Base-by-base conservation (phyloP, 1,140 invertebrate genomes). In the Calycopis cecrops region DNA sequence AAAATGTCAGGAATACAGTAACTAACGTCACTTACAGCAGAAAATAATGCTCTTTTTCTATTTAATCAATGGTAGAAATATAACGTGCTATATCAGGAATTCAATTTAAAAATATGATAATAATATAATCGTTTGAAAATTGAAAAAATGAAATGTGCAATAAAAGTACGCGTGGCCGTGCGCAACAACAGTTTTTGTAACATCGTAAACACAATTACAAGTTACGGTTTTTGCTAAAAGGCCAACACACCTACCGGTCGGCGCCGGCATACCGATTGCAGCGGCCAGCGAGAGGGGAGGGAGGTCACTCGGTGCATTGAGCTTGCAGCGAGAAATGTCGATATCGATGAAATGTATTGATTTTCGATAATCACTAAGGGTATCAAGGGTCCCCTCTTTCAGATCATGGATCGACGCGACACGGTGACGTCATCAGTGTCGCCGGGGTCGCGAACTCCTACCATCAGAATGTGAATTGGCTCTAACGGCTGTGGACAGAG, bases 381-480 rank as follows among this genome's bases (percentile, higher is more conserved):
- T n/a, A n/a, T n/a, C n/a, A n/a, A n/a, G n/a, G n/a, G n/a, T n/a
- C n/a, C n/a, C n/a, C n/a, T n/a, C n/a, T n/a, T n/a, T n/a, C n/a
- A n/a, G n/a, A n/a, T n/a, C n/a, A n/a, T n/a, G n/a, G n/a, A n/a
- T n/a, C 92, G 88, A 51, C 91, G 89, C 2, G 93, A 92, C 78
- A 98, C 91, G 1, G 91, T 89, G 33, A 92, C 89, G 76, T 98
- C 96, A 60, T 96, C 94, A 66, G 92, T 90, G 55, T 94, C 93
- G 0, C 93, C 93, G 48, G 91, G 92, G 70, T 95, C 94, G 44
- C 93, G 92, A 0, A 99, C 92, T 1, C 96, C 95, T 12, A 98
- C 92, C 77, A 96, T 97, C 1, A 98, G 88, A 65, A 99, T 98
- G 78, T 98, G 96, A 48, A 97, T 96, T 0, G 97, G 97, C 71